Evolutionary conservation across 1,140 invertebrate species (phyloP).

Genomic region (Chionoecetes opilio): DNA sequence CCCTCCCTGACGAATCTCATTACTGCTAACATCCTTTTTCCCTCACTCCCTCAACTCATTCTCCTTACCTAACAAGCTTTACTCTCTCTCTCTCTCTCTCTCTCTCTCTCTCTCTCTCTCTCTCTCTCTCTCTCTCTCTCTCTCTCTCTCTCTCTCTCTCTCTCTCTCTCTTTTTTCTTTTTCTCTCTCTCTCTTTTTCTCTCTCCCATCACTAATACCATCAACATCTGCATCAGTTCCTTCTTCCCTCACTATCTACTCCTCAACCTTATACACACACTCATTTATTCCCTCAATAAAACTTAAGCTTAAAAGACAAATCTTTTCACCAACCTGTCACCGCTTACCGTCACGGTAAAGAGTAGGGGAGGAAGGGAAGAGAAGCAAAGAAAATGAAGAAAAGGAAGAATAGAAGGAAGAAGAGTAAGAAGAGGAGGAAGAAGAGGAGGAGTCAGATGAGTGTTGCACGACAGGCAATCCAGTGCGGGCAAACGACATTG

Average conservation of each 20-base stretch:
- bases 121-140: neutral
- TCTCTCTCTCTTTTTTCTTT: neutral
- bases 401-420: neutral
- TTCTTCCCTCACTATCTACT: neutral
- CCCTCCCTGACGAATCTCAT: neutral
- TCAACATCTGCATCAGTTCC: neutral
- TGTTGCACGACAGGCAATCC: neutral
- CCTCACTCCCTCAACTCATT: neutral
- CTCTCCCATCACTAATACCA: neutral
- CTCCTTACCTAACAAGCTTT: neutral
- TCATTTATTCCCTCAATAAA: neutral
- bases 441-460: neutral
- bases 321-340: neutral
- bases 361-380: neutral
- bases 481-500: slow-evolving; percentile 21
- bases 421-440: neutral
- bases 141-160: neutral
- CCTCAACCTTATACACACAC: neutral
- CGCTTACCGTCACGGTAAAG: neutral
- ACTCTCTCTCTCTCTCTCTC: neutral
- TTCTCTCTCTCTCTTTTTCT: neutral
- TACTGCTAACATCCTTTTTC: slow-evolving; percentile 1
- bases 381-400: neutral
- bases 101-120: neutral
- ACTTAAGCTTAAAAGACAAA: neutral